Percentiles rank a stretch among this genome's conserved stretches.
Evolutionary conservation across 2,797 vertebrate species (phyloP).

Genomic region (Balearica regulorum): DNA sequence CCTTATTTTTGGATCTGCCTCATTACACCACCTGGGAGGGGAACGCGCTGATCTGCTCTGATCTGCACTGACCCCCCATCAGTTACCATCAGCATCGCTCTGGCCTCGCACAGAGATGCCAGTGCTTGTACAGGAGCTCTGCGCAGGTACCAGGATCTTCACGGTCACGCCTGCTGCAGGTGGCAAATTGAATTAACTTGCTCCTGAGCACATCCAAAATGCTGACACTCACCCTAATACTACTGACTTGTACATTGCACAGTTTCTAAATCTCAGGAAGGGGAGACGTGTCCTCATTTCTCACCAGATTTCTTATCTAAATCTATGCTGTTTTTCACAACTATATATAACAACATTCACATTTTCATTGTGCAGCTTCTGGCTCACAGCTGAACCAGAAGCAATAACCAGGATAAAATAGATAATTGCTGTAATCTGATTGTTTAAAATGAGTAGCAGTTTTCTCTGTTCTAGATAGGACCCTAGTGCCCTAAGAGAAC

Average conservation of each 20-base stretch:
- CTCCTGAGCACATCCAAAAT: background rate
- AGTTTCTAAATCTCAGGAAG: background rate
- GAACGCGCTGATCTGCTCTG: background rate
- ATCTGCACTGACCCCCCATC: background rate
- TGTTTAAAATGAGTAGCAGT: background rate
- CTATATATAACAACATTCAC: background rate
- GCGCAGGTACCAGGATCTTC: background rate
- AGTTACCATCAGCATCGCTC: background rate
- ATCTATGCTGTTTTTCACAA: background rate
- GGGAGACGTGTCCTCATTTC: background rate
- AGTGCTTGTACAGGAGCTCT: background rate
- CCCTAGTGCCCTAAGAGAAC: background rate
- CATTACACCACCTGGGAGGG: background rate
- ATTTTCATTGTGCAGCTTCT: background rate
- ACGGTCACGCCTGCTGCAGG: background rate
- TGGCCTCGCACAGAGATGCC: background rate
- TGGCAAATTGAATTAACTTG: background rate
- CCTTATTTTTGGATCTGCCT: constrained; percentile 27
- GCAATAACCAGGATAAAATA: background rate
- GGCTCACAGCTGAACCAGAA: background rate
- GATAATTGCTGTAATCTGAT: background rate
- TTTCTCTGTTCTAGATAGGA: background rate
- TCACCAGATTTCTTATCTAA: background rate
- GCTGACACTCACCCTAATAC: background rate
- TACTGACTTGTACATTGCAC: background rate